Evolutionary conservation across 2,113 vertebrate genomes (phyloP), one percentile per base, ranked within the genome.

Genomic region (Scytalopus superciliaris): DNA sequence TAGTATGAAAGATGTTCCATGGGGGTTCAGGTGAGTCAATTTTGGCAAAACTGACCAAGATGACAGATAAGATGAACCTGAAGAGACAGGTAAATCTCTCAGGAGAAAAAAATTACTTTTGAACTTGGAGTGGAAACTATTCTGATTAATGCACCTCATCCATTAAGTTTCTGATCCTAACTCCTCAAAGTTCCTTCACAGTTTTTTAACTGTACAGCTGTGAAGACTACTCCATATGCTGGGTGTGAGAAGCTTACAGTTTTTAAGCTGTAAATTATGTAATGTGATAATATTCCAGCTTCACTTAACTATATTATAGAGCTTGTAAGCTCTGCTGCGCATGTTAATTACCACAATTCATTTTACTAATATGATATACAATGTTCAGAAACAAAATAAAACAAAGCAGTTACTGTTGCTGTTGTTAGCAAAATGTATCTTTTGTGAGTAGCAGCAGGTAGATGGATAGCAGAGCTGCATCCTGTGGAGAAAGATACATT

Each of bases 301-400:
- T 95, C 25, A 93, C 81, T 93, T 94, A 84, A 75, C 67, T 52
- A 44, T 68, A 74, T 95, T 93, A 81, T 33, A 91, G 73, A 59
- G 31, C 33, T 80, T 27, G 53, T 96, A 53, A 95, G 50, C 55
- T n/a, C 95, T 96, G 91, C 86, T 89, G 79, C 95, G 73, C 42
- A 47, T 90, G 49, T 93, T 97, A 97, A 98, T 97, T 96, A 79
- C 55, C 84, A 72, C 60, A 96, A 95, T 91, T 97, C 73, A 93
- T 97, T 97, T 97, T 95, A 91, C 33, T 25, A 76, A 94, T 31
- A 91, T 40, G 50, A 67, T 94, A 60, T 95, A 94, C 77, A 84
- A 67, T 84, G 87, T 88, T 57, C 64, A 96, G 63, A 96, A 97
- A 94, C 94, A 96, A 97, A 98, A 97, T 79, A 94, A 63, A 63